Percentiles rank a stretch among this genome's conserved stretches.
These are phyloP conservation scores for Asarcornis scutulata DNA, from an alignment of 2,113 vertebrate genomes.

Conservation along the genomic window DNA sequence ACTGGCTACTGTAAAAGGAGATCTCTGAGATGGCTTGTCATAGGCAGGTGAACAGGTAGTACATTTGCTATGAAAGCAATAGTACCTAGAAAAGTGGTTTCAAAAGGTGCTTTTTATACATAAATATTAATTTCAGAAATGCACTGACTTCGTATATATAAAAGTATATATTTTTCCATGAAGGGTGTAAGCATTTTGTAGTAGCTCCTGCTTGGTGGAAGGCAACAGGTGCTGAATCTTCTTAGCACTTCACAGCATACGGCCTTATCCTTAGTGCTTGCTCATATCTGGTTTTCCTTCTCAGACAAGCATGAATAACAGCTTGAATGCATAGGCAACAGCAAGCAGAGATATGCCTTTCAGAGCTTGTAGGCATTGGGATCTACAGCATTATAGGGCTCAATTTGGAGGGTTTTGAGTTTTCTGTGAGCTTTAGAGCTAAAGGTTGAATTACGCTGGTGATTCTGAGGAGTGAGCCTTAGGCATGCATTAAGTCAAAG, in stretches of 20 bases:
- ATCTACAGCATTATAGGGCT: rapidly evolving
- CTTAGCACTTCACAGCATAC: not conserved
- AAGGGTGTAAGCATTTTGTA: not conserved
- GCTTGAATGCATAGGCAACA: not conserved
- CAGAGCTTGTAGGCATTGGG: not conserved
- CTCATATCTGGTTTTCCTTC: not conserved
- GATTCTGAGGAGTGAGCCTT: not conserved
- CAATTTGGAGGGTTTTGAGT: not conserved
- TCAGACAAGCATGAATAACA: not conserved
- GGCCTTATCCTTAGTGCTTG: not conserved
- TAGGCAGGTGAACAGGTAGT: not conserved
- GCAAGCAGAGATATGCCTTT: not conserved
- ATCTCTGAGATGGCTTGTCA: not conserved
- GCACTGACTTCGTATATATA: not conserved
- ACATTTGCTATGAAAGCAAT: rapidly evolving
- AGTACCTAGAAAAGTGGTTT: not conserved
- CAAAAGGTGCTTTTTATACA: not conserved
- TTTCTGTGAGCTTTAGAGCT: not conserved
- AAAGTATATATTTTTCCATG: not conserved
- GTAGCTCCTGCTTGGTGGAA: not conserved
- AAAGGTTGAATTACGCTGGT: not conserved
- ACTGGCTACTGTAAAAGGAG: not conserved
- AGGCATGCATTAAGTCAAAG: not conserved
- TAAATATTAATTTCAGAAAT: not conserved
- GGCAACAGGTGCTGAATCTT: not conserved